Percentiles rank a stretch among this genome's conserved stretches.
These are phyloP conservation scores for Callopanchax toddi DNA, from an alignment of 2,113 vertebrate genomes.

Conservation along the genomic window DNA sequence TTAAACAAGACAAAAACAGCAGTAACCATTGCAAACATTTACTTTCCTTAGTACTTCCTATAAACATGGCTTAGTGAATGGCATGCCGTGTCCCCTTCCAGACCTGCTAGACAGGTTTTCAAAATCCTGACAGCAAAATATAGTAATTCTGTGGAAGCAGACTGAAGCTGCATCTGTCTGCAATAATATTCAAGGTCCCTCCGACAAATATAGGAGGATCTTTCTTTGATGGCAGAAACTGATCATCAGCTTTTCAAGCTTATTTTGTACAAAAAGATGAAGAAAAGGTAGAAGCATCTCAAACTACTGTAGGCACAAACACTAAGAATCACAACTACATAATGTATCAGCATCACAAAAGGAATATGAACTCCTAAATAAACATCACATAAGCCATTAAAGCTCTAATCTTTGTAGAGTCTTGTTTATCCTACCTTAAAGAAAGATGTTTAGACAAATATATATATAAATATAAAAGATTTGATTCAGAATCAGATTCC, in stretches of 20 bases:
- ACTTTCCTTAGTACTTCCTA: not conserved
- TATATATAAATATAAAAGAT: too few relatives aligned
- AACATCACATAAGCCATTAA: not conserved
- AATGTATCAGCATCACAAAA: not conserved
- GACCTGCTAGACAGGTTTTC: conserved; percentile 38
- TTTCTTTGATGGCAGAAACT: not conserved
- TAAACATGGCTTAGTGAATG: conserved; percentile 11
- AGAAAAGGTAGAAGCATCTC: not conserved
- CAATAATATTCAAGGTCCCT: conserved; percentile 1
- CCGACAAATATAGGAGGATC: not conserved
- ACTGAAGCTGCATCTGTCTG: not conserved
- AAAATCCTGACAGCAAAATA: not conserved
- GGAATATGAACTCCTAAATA: not conserved
- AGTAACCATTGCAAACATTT: not conserved
- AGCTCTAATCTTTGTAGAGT: not conserved
- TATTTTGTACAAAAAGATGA: not conserved
- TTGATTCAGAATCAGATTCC: too few relatives aligned
- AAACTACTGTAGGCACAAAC: not conserved
- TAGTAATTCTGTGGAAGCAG: not conserved
- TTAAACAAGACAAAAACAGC: too few relatives aligned
- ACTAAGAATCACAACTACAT: not conserved
- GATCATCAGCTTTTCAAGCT: too few relatives aligned
- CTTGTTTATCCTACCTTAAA: too few relatives aligned
- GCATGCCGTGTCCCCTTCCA: conserved; percentile 6
- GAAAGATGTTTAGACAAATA: too few relatives aligned